Base-by-base conservation (phyloP, 2,888 invertebrate species). In the Epirrhoe tristata region DNA sequence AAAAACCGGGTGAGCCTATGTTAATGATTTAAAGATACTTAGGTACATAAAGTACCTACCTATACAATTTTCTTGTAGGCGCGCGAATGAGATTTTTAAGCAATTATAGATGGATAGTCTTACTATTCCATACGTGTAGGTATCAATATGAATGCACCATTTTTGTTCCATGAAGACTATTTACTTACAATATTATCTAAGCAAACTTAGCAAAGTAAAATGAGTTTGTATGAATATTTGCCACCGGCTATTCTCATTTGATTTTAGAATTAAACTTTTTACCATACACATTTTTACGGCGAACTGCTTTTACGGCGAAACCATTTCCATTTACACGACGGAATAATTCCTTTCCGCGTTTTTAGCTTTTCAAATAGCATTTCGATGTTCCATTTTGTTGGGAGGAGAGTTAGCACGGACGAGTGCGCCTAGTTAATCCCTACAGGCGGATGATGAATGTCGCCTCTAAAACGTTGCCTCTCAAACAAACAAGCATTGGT, bases 1-100 rank as follows among this genome's bases (percentile, higher is more conserved):
- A 95, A 79, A 82, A 94, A 71, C 94, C 95, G n/a, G 86, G 94
- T 89, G 80, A 84, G 76, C 61, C 58, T 64, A 58, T 64, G 60
- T 51, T 59, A 56, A 63, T 57, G 67, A 67, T 62, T 64, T 24
- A 2, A 24, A 24, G n/a, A 24, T 24, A 24, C n/a, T n/a, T n/a
- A n/a, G n/a, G n/a, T n/a, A n/a, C n/a, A n/a, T n/a, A n/a, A n/a
- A n/a, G n/a, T n/a, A n/a, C n/a, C n/a, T n/a, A n/a, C n/a, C n/a
- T n/a, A n/a, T n/a, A n/a, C n/a, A n/a, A n/a, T n/a, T n/a, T n/a
- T n/a, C n/a, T n/a, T n/a, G n/a, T n/a, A n/a, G n/a, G n/a, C n/a
- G n/a, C n/a, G n/a, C n/a, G n/a, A n/a, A n/a, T n/a, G n/a, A n/a
- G n/a, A n/a, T n/a, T n/a, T n/a, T n/a, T n/a, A n/a, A n/a, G n/a